A percentile compares a stretch with the other conserved stretches of the same genome.
phyloP scores from a whole-genome alignment of 2,888 invertebrate species.

The Liopterus haemorrhoidalis region DNA sequence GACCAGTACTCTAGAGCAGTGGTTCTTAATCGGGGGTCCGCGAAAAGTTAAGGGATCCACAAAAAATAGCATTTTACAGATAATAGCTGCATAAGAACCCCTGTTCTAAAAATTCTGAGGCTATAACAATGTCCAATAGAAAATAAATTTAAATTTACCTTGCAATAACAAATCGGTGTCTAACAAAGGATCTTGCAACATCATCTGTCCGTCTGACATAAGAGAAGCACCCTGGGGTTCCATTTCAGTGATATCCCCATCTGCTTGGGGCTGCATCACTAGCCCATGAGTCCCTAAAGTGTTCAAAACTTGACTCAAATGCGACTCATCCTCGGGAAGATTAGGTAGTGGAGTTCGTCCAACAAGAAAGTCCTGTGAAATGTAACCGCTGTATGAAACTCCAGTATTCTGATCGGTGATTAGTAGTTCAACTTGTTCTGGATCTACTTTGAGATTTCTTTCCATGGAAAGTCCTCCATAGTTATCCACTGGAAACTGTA shows the following conservation, averaged over 20 bases:
- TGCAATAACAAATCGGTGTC: slow-evolving; percentile 16
- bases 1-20: too few relatives aligned
- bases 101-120: background rate
- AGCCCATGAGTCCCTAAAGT: slow-evolving; percentile 20
- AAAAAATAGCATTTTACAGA: too few relatives aligned
- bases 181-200: slow-evolving; percentile 17
- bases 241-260: slow-evolving; percentile 15
- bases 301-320: slow-evolving; percentile 18
- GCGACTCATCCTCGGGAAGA: slow-evolving; percentile 17
- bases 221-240: slow-evolving; percentile 8
- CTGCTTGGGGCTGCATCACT: slow-evolving; percentile 14
- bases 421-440: slow-evolving; percentile 43
- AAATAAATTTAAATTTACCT: slow-evolving; percentile 7
- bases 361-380: slow-evolving; percentile 20
- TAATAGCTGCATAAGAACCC: background rate
- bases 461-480: slow-evolving; percentile 21
- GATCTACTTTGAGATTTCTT: slow-evolving; percentile 32
- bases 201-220: slow-evolving; percentile 16
- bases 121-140: background rate
- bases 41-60: too few relatives aligned
- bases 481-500: slow-evolving; percentile 18
- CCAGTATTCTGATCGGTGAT: slow-evolving; percentile 45
- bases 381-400: slow-evolving; percentile 32
- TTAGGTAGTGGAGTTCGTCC: slow-evolving; percentile 12
- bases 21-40: too few relatives aligned